Conservation (phyloP, 53 echinoderm and acorn worm genomes). For the Zoroaster sp. region DNA sequence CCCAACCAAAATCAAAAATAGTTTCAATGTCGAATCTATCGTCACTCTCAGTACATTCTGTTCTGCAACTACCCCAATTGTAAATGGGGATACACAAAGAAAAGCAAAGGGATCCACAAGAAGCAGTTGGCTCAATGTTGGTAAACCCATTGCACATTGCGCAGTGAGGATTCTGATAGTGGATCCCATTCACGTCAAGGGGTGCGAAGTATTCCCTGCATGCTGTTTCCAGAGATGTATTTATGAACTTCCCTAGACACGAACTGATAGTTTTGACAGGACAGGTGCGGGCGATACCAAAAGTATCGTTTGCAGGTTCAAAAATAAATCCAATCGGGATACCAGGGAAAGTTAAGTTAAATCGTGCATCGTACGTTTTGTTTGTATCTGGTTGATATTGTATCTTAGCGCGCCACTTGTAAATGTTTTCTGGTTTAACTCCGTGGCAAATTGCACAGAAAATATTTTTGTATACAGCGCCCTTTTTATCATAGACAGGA, state of each 20-base stretch:
- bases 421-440: not conserved
- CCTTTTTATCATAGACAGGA: conserved; percentile 64
- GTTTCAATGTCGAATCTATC: not conserved
- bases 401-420: not conserved
- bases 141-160: conserved; percentile 39
- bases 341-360: not conserved
- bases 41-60: not conserved
- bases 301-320: not conserved
- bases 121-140: not conserved
- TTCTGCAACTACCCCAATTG: not conserved
- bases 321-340: not conserved
- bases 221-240: not conserved
- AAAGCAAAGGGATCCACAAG: not conserved
- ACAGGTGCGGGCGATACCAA: not conserved
- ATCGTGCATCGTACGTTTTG: not conserved
- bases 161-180: conserved; percentile 56
- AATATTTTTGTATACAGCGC: conserved; percentile 60
- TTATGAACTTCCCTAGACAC: not conserved
- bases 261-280: not conserved
- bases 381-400: not conserved
- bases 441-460: conserved; percentile 76
- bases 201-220: conserved; percentile 32
- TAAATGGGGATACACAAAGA: too few relatives aligned
- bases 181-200: not conserved
- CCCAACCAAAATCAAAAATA: conserved; percentile 42